Conservation (phyloP, 2,797 vertebrate genomes). For the Heterohyrax brucei region DNA sequence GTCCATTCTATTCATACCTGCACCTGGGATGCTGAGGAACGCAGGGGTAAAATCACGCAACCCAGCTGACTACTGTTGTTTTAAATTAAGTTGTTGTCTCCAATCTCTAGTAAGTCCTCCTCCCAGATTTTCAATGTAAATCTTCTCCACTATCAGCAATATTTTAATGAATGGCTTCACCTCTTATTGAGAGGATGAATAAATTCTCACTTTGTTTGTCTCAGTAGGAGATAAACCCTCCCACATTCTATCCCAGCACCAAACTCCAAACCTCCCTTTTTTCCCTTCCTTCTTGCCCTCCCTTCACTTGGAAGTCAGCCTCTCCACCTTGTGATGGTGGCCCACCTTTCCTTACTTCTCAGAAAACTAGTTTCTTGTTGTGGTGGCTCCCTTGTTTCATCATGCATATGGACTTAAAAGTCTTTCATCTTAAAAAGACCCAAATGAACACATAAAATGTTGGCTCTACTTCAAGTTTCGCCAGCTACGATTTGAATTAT, state of each 20-base stretch:
- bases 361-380: not conserved
- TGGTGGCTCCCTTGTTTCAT: not conserved
- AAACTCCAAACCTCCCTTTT: not conserved
- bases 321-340: not conserved
- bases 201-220: not conserved
- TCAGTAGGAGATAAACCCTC: not conserved
- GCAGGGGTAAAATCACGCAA: not conserved
- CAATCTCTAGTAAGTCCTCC: not conserved
- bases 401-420: not conserved
- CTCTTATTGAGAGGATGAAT: not conserved
- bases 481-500: not conserved
- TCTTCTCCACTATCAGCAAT: not conserved
- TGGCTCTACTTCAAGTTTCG: not conserved
- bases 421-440: not conserved
- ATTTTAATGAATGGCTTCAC: not conserved
- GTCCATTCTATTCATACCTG: not conserved
- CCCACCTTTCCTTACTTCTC: not conserved
- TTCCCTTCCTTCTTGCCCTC: not conserved
- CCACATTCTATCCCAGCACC: not conserved
- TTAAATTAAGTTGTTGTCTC: not conserved
- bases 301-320: not conserved
- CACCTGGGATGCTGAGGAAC: not conserved
- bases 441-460: not conserved
- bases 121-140: conserved; percentile 5
- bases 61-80: not conserved